Evolutionary conservation across 1,140 invertebrate genomes (phyloP).

Genomic region (Triops cancriformis): DNA sequence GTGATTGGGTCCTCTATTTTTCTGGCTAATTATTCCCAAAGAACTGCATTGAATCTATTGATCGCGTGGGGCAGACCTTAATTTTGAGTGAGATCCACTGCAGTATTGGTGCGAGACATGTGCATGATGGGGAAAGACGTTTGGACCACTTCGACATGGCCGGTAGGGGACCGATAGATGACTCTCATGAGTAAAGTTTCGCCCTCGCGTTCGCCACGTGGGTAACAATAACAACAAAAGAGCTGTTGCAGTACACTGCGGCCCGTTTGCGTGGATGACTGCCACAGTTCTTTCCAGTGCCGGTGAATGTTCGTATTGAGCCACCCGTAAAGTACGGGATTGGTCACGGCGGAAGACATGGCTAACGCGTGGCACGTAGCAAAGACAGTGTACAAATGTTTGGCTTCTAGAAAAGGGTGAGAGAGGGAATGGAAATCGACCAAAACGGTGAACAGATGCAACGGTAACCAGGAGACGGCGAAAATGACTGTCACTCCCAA

Average conservation of each 20-base stretch:
- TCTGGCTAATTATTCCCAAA: no score
- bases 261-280: not conserved
- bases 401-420: not conserved
- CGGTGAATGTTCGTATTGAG: constrained; percentile 42
- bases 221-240: not conserved
- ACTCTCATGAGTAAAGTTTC: not conserved
- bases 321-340: constrained; percentile 50
- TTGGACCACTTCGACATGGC: not conserved
- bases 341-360: constrained; percentile 47
- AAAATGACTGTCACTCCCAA: not conserved
- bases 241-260: not conserved
- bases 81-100: not conserved
- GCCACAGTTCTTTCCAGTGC: not conserved
- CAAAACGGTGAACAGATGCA: not conserved
- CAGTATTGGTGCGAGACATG: not conserved
- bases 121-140: not conserved
- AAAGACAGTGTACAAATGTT: constrained; percentile 40
- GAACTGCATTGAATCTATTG: no score
- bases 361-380: constrained; percentile 48
- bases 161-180: not conserved
- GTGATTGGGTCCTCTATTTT: no score
- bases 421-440: not conserved
- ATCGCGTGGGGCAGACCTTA: no score
- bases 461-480: not conserved
- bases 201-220: not conserved